phyloP scores from a whole-genome alignment of 1,140 invertebrate species.

The Drosophila prosaltans region DNA sequence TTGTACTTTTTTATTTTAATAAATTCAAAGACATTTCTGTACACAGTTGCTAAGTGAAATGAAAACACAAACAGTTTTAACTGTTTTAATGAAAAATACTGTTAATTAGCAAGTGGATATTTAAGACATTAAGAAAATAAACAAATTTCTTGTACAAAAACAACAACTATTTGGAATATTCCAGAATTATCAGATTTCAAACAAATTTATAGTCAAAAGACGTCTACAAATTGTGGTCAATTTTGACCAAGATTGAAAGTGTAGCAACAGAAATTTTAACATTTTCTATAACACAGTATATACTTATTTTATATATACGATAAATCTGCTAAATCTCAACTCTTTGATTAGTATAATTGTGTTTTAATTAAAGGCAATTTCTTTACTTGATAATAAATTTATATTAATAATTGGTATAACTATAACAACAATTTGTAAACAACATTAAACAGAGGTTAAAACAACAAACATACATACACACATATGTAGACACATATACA shows the following conservation, averaged over 20 bases:
- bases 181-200: too few species aligned
- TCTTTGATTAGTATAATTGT: background rate
- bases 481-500: slow-evolving; percentile 17
- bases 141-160: too few species aligned
- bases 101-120: background rate
- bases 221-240: too few species aligned
- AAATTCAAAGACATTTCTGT: background rate
- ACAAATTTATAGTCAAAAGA: too few species aligned
- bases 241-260: too few species aligned
- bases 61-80: background rate
- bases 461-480: slow-evolving; percentile 22
- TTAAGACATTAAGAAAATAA: too few species aligned
- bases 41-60: background rate
- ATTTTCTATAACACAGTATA: too few species aligned
- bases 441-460: slow-evolving; percentile 67
- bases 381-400: slow-evolving; percentile 2
- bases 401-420: slow-evolving; percentile 41
- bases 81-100: background rate
- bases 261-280: too few species aligned
- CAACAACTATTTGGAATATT: too few species aligned
- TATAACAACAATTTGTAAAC: slow-evolving; percentile 62
- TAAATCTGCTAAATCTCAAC: background rate
- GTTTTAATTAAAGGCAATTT: slow-evolving; percentile 4
- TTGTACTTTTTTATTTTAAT: background rate
- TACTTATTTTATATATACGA: too few species aligned